A percentile compares a stretch with the other conserved stretches of the same genome.
These are phyloP conservation scores for Bombus breviceps DNA, from an alignment of 1,140 invertebrate species.

Conservation along the genomic window DNA sequence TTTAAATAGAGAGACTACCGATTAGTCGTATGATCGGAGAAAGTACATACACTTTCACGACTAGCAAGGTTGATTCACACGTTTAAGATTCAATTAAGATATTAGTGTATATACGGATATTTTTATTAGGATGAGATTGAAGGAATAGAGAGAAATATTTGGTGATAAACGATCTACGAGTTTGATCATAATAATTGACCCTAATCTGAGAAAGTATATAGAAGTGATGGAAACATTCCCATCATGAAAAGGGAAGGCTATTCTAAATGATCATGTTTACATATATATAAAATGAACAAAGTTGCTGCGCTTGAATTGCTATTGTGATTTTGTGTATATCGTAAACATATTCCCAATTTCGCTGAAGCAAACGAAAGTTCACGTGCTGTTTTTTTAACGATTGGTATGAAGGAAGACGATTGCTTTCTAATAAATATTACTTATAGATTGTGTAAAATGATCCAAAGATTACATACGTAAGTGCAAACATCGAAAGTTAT, in stretches of 20 bases:
- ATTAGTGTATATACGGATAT: constrained; percentile 6
- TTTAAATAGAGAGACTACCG: constrained; percentile 7
- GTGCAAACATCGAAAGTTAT: not conserved
- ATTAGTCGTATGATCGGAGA: constrained; percentile 1
- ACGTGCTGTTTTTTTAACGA: not conserved
- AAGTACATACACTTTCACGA: not conserved
- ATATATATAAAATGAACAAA: not conserved
- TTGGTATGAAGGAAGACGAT: no score
- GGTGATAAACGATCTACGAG: not conserved
- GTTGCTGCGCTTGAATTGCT: not conserved
- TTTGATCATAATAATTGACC: not conserved
- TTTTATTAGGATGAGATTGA: not conserved
- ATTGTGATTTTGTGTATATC: not conserved
- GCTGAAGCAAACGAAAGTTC: not conserved
- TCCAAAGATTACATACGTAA: not conserved
- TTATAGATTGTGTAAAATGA: not conserved
- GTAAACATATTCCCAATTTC: not conserved
- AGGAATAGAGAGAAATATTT: not conserved
- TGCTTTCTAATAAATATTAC: no score
- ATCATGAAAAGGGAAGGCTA: no score
- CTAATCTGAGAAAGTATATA: not conserved
- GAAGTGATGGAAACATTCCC: not conserved
- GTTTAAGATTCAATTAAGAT: not conserved
- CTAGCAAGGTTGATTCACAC: not conserved
- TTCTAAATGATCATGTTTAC: not conserved